A percentile compares a stretch with the other conserved stretches of the same genome.
phyloP scores from a whole-genome alignment of 2,797 vertebrate species.

The Neosilurus hyrtlii region DNA sequence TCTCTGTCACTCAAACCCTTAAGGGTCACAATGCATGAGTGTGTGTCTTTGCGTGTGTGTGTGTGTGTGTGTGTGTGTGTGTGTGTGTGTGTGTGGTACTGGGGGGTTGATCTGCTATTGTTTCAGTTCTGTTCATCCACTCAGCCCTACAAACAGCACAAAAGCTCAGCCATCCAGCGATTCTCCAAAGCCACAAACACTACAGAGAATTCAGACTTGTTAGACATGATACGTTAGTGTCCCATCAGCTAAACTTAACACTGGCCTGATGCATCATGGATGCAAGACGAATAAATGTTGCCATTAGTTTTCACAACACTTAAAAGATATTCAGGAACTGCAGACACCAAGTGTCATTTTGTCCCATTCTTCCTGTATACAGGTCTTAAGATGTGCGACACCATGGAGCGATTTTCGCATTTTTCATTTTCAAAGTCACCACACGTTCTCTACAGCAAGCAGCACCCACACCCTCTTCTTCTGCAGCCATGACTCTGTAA shows the following conservation, averaged over 20 bases:
- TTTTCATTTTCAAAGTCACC: too few relatives aligned
- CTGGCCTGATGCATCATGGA: too few relatives aligned
- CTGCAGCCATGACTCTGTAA: too few relatives aligned
- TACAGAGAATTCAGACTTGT: conserved; percentile 11
- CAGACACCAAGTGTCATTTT: too few relatives aligned
- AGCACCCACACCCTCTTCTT: too few relatives aligned
- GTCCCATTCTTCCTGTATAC: too few relatives aligned
- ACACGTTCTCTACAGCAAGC: too few relatives aligned
- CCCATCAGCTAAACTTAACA: background rate
- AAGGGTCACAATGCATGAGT: background rate
- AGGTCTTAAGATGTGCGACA: too few relatives aligned
- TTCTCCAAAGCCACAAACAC: conserved; percentile 14
- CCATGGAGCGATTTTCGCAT: too few relatives aligned
- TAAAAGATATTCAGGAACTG: too few relatives aligned
- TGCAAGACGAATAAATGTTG: too few relatives aligned
- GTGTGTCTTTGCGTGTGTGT: background rate
- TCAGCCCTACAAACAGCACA: conserved; percentile 47
- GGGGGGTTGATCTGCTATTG: conserved; percentile 47
- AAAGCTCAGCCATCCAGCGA: conserved; percentile 36
- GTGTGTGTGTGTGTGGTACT: conserved; percentile 16
- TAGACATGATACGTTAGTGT: background rate
- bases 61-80: conserved; percentile 3
- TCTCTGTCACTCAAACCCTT: conserved; percentile 7
- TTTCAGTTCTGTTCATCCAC: conserved; percentile 51
- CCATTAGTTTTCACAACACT: too few relatives aligned